Base-by-base conservation (phyloP, 2,888 invertebrate species). In the Lithophane leautieri region DNA sequence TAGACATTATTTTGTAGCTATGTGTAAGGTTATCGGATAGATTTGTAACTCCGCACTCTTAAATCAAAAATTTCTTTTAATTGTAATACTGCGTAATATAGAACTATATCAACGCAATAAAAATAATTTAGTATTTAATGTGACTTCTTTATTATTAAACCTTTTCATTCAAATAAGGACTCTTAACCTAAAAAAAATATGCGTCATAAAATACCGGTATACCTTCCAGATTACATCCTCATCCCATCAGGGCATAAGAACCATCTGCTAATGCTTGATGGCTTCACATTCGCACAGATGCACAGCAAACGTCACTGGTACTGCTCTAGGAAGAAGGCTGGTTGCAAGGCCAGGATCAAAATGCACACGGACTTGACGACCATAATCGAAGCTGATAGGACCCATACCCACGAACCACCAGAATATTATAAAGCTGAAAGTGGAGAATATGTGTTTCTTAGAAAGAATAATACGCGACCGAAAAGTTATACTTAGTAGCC, bases 381-480 rank as follows among this genome's bases (percentile, higher is more conserved):
- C 3, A 82, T 93, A 1, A 73, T 83, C 4, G n/a, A 72, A 58
- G 85, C 81, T 0, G 9, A 70, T 6, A 83, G 76, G 19, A 65
- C 67, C 11, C 91, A 92, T 67, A 86, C 83, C 12, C 92, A 92
- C 34, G 77, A 76, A 0, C 89, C 88, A 0, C 92, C 92, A 0
- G 80, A 71, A 6, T 88, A 90, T 25, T 79, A 83, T 54, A 61
- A 82, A 7, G 72, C 83, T 19, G 0, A 76, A 2, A 65, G 58
- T 52, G 92, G 92, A 14, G 61, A 79, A 11, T 86, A 90, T 52
- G 44, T 88, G 7, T 75, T 78, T 47, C 3, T 79, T 3, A 82
- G 78, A 50, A 75, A 47, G 2, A 62, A 42, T 22, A 14, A 12
- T 22, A 1, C 22, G 6, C 63, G 70, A 19, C n/a, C 3, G 12